A percentile compares a stretch with the other conserved stretches of the same genome.
phyloP scores from a whole-genome alignment of 2,888 invertebrate species.

The Parnassius orleans region DNA sequence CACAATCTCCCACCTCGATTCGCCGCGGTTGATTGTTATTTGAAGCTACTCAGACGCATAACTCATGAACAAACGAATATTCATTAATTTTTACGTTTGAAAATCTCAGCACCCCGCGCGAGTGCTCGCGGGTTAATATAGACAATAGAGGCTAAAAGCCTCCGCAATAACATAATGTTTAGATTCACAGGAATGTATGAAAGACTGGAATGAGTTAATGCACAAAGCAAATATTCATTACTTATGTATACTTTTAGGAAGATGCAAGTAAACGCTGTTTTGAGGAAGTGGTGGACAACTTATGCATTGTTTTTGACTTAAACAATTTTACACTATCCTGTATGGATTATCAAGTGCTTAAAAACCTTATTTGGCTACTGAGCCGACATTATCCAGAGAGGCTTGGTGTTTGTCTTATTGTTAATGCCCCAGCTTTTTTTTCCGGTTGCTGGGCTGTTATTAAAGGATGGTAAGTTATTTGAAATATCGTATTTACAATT shows the following conservation, averaged over 20 bases:
- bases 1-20: no score
- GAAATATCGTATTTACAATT: not conserved
- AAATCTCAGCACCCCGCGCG: no score
- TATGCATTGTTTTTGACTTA: constrained; percentile 90
- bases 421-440: constrained; percentile 87
- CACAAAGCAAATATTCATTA: no score
- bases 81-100: no score
- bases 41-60: no score
- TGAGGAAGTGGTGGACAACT: constrained; percentile 88
- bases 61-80: no score
- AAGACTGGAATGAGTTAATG: no score
- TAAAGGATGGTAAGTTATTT: constrained; percentile 83
- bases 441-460: constrained; percentile 90
- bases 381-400: constrained; percentile 90
- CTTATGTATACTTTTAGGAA: constrained; percentile 72
- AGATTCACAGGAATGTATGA: no score
- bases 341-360: constrained; percentile 91
- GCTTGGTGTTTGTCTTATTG: constrained; percentile 87
- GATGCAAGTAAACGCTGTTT: constrained; percentile 88
- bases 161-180: no score
- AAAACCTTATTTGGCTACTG: constrained; percentile 89
- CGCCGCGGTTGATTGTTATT: no score
- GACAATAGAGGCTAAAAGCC: no score
- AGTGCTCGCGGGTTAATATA: no score
- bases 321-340: constrained; percentile 86